Percentiles rank a stretch among this genome's conserved stretches.
phyloP scores from a whole-genome alignment of 2,888 invertebrate genomes.

The Buathra laborator region DNA sequence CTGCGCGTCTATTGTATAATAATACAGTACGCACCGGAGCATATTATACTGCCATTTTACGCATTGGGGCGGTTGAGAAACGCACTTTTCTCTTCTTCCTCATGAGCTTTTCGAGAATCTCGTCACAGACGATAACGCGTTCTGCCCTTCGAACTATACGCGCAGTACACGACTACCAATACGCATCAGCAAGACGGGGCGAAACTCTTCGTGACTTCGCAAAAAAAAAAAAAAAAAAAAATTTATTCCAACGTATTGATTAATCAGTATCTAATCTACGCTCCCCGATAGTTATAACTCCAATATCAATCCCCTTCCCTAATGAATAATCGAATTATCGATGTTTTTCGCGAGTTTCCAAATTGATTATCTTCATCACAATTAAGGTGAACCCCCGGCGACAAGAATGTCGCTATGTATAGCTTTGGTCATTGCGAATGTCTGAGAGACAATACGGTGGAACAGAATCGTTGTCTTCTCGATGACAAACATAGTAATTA shows the following conservation, averaged over 20 bases:
- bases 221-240: background rate
- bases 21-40: constrained; percentile 30
- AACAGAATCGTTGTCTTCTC: background rate
- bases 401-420: background rate
- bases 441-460: background rate
- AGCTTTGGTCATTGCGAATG: constrained; percentile 1
- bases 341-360: no score
- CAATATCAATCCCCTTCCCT: no score
- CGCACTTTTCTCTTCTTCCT: constrained; percentile 31
- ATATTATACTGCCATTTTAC: constrained; percentile 30
- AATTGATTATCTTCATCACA: no score
- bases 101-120: constrained; percentile 14
- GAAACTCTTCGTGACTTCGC: background rate
- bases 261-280: background rate
- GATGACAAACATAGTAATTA: constrained; percentile 46
- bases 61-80: constrained; percentile 14
- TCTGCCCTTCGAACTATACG: constrained; percentile 38
- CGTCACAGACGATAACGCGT: constrained; percentile 30
- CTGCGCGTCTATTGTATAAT: constrained; percentile 37
- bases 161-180: background rate
- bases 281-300: background rate
- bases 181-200: background rate
- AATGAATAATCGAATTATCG: no score
- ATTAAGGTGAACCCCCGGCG: background rate
- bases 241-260: background rate